Evolutionary conservation across 1,140 invertebrate species (phyloP).

Genomic region (Meloidogyne exigua): DNA sequence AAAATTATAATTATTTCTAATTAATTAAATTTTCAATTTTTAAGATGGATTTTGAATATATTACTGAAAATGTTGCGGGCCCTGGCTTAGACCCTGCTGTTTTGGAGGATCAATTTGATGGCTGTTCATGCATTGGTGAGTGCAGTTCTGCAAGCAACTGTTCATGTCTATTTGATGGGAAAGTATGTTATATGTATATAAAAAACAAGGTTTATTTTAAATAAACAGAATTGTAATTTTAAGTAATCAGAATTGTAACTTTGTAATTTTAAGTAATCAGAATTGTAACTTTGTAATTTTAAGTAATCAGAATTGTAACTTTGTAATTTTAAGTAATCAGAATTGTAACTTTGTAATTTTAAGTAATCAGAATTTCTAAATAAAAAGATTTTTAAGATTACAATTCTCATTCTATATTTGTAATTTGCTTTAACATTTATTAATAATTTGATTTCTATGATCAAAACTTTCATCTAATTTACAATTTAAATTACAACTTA

Average conservation of each 20-base stretch:
- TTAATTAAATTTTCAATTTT: not conserved
- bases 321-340: not conserved
- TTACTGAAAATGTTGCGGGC: conserved; percentile 36
- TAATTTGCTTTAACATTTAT: no score
- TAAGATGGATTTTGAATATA: conserved; percentile 42
- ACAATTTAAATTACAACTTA: not conserved
- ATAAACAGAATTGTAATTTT: not conserved
- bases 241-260: no score
- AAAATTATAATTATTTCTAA: no score
- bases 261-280: no score
- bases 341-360: not conserved
- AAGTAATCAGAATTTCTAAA: no score
- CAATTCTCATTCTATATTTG: no score
- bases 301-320: not conserved
- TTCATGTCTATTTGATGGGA: conserved; percentile 27
- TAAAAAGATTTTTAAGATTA: no score
- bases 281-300: no score
- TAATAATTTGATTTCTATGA: not conserved
- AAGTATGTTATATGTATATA: not conserved
- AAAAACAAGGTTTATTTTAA: not conserved
- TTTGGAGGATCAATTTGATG: conserved; percentile 34
- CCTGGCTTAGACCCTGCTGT: conserved; percentile 24
- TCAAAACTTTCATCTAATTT: not conserved
- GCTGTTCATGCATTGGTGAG: conserved; percentile 37
- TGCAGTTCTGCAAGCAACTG: conserved; percentile 31